A percentile compares a stretch with the other conserved stretches of the same genome.
Evolutionary conservation across 2,888 invertebrate species (phyloP).

Genomic region (Nomada flava): DNA sequence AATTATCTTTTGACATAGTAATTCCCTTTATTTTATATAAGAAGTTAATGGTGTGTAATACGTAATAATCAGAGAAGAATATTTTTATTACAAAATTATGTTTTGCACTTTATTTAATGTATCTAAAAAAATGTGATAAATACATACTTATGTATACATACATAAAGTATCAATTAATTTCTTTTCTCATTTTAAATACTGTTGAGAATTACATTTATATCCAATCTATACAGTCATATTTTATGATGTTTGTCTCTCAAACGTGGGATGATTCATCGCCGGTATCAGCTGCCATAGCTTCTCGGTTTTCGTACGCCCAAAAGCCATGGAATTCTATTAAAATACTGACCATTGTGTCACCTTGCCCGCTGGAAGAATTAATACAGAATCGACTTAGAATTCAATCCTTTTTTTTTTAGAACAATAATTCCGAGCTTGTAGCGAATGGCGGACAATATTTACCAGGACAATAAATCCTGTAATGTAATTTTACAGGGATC

Average conservation of each 20-base stretch:
- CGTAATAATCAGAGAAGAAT: neutral
- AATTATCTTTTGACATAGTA: too few species aligned
- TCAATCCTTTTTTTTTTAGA: neutral
- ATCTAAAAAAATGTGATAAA: neutral
- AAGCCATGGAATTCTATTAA: conserved; percentile 98
- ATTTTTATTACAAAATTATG: conserved; percentile 28
- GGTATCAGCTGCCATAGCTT: conserved; percentile 89
- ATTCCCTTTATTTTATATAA: neutral
- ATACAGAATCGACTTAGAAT: conserved; percentile 8
- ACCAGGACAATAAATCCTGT: conserved; percentile 92
- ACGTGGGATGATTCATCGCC: conserved; percentile 83
- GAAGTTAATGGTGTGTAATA: neutral
- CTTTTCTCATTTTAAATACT: conserved; percentile 3
- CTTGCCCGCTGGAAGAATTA: conserved; percentile 90
- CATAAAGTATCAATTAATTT: neutral
- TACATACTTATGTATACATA: neutral
- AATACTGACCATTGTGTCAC: conserved; percentile 96
- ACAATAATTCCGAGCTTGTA: neutral
- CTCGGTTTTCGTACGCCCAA: conserved; percentile 98
- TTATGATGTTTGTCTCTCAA: conserved; percentile 60
- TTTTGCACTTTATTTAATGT: neutral
- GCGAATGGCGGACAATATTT: conserved; percentile 56
- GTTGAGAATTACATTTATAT: neutral
- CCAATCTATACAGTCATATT: conserved; percentile 34
- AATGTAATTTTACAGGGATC: conserved; percentile 94